Evolutionary conservation across 2,797 vertebrate species (phyloP).

Genomic region (Ataeniobius toweri): DNA sequence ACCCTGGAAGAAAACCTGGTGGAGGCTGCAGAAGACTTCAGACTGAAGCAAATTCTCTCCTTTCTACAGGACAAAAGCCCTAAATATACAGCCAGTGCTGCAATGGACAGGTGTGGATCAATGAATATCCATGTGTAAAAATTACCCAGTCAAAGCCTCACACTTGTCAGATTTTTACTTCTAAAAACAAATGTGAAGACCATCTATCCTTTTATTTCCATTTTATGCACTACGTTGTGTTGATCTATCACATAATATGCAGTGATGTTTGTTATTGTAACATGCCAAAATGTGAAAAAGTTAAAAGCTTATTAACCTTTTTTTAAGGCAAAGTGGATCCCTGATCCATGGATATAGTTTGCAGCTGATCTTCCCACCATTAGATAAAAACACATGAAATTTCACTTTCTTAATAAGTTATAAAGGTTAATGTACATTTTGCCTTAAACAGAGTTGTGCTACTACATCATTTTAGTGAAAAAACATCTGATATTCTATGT

Average conservation of each 20-base stretch:
- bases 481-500: background rate
- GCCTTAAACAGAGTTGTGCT: background rate
- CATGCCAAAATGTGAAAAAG: too few relatives aligned
- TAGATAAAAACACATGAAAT: too few relatives aligned
- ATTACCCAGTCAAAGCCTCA: background rate
- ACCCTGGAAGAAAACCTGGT: too few relatives aligned
- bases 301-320: too few relatives aligned
- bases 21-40: too few relatives aligned
- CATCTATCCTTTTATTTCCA: background rate
- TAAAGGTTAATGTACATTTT: background rate
- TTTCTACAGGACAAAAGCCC: too few relatives aligned
- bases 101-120: background rate
- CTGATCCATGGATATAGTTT: too few relatives aligned
- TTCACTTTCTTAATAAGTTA: too few relatives aligned
- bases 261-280: background rate
- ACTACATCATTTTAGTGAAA: background rate
- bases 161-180: background rate
- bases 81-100: background rate
- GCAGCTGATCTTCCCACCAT: too few relatives aligned
- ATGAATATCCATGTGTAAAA: background rate
- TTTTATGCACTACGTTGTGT: background rate
- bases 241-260: background rate
- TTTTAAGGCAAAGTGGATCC: too few relatives aligned
- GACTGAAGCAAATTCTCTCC: too few relatives aligned
- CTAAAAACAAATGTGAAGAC: background rate